Conservation (phyloP, 1,140 invertebrate species). For the Polypedilum pembai region DNA sequence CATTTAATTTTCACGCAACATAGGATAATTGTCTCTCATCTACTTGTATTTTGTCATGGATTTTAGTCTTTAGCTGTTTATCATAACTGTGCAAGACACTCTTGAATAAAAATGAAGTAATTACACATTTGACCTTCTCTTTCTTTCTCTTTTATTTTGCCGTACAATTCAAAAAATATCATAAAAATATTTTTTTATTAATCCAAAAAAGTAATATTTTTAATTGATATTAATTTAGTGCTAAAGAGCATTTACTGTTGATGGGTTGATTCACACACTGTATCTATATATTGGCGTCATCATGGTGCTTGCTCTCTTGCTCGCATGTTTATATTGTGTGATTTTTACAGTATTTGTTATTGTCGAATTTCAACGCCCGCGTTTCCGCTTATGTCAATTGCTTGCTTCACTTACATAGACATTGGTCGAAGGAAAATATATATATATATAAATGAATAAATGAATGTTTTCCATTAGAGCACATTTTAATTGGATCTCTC, state of each 20-base stretch:
- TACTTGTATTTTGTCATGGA: not conserved
- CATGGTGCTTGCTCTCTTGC: not conserved
- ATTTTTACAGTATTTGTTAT: not conserved
- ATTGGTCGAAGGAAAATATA: not conserved
- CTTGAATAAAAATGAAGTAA: constrained; percentile 21
- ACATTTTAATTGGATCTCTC: constrained; percentile 17
- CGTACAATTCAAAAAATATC: not conserved
- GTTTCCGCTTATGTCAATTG: not conserved
- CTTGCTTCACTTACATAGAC: not conserved
- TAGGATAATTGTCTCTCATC: constrained; percentile 6
- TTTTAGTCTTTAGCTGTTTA: not conserved
- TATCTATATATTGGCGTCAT: not conserved
- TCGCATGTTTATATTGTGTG: not conserved
- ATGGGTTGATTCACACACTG: not conserved
- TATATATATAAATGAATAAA: not conserved
- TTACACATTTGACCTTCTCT: not conserved
- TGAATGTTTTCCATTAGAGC: constrained; percentile 18
- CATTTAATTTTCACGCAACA: constrained; percentile 18
- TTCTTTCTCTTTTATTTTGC: not conserved
- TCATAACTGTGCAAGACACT: not conserved
- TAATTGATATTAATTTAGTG: constrained; percentile 27
- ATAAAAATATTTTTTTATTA: constrained; percentile 14
- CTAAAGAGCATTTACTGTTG: constrained; percentile 1
- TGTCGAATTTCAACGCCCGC: not conserved
- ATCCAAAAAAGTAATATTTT: not conserved